Conservation (phyloP, 2,113 vertebrate genomes). For the Pogonocichla stellata region DNA sequence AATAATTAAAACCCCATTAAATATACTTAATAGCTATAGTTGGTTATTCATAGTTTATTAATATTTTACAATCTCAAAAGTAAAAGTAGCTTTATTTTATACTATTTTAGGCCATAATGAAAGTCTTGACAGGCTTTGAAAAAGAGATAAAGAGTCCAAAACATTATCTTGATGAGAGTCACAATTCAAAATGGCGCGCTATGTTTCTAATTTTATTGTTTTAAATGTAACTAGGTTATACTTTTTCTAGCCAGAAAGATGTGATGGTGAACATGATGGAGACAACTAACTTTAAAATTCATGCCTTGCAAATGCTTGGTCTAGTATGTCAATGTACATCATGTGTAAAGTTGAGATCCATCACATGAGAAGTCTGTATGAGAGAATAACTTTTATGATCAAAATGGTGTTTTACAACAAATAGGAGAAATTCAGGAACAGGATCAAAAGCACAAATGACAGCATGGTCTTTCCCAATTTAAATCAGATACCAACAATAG, state of each 20-base stretch:
- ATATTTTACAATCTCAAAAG: background rate
- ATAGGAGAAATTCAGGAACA: background rate
- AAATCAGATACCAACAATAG: background rate
- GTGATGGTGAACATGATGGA: conserved; percentile 64
- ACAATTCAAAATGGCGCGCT: background rate
- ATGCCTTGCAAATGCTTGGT: conserved; percentile 66
- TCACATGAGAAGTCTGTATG: conserved; percentile 15
- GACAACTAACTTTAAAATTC: conserved; percentile 69
- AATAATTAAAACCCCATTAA: background rate
- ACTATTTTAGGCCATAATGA: conserved; percentile 71
- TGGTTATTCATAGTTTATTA: background rate
- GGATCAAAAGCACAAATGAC: background rate
- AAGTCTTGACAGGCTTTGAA: conserved; percentile 72
- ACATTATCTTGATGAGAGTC: conserved; percentile 67
- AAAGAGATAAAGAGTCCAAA: conserved; percentile 64
- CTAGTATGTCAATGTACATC: conserved; percentile 48
- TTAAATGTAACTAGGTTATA: background rate
- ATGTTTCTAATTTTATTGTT: background rate
- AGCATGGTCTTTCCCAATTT: background rate
- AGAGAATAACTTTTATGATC: background rate
- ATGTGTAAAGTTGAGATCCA: conserved; percentile 57
- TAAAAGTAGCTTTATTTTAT: background rate
- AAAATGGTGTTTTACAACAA: background rate
- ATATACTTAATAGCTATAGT: background rate
- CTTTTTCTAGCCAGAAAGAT: conserved; percentile 56